Evolutionary conservation across 2,888 invertebrate genomes (phyloP).

Genomic region (Scaptomyza cyrtandrae): DNA sequence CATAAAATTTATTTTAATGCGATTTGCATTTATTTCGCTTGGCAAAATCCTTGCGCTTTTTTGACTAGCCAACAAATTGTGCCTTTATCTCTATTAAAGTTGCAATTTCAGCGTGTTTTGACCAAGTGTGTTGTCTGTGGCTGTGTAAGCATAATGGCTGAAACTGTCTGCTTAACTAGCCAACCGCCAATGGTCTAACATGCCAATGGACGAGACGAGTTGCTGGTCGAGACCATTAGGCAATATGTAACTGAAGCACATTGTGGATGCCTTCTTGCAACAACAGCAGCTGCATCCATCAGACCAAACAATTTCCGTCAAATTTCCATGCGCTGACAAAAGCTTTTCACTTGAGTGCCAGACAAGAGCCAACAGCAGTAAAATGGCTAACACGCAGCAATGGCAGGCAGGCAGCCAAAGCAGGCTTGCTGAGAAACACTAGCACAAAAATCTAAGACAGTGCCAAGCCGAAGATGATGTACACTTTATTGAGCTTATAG

Average conservation of each 20-base stretch:
- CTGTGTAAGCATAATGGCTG: constrained; percentile 51
- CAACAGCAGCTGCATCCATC: constrained; percentile 72
- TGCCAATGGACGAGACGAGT: constrained; percentile 14
- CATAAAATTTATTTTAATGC: constrained; percentile 75
- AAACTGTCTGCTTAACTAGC: constrained; percentile 71
- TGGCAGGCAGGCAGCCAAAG: constrained; percentile 18
- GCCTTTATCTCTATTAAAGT: constrained; percentile 64
- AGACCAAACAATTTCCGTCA: constrained; percentile 79
- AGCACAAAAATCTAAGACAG: neutral
- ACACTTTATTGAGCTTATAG: constrained; percentile 11
- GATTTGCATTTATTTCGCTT: constrained; percentile 77
- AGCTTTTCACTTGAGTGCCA: constrained; percentile 80
- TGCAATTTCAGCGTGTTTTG: constrained; percentile 50
- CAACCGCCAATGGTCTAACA: constrained; percentile 39
- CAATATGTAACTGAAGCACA: constrained; percentile 35
- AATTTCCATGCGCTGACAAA: constrained; percentile 79
- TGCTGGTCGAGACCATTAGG: constrained; percentile 58
- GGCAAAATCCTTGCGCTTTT: constrained; percentile 28
- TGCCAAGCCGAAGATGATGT: constrained; percentile 8
- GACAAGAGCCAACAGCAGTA: constrained; percentile 64
- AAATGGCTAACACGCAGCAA: constrained; percentile 29
- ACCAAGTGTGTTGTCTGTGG: constrained; percentile 50
- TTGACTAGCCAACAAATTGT: constrained; percentile 43
- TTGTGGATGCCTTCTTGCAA: constrained; percentile 1
- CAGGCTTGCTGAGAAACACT: constrained; percentile 24